Evolutionary conservation across 2,797 vertebrate genomes (phyloP).

Genomic region (Danio albolineatus): DNA sequence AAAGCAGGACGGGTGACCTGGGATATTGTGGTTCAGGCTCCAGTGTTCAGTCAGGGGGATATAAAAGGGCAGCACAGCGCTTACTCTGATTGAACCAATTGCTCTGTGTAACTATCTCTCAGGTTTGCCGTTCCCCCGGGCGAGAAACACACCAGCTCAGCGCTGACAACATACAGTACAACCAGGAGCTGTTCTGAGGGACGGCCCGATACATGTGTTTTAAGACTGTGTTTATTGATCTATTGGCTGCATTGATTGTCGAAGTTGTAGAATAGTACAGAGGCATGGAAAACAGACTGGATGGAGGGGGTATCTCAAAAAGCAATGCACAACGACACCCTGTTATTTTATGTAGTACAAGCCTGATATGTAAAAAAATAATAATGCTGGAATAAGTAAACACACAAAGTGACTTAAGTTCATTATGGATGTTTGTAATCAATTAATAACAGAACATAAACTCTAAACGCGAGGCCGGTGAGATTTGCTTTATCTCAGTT

Average conservation of each 20-base stretch:
- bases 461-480: constrained; percentile 41
- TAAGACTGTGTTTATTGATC: constrained; percentile 80
- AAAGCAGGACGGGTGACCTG: constrained; percentile 74
- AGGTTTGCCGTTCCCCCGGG: constrained; percentile 73
- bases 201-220: constrained; percentile 74
- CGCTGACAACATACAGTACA: constrained; percentile 68
- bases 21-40: constrained; percentile 69
- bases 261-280: constrained; percentile 77
- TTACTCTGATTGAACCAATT: constrained; percentile 84
- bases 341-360: constrained; percentile 61
- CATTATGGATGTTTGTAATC: constrained; percentile 48
- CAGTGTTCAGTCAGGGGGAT: constrained; percentile 70
- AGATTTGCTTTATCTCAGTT: constrained; percentile 47
- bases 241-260: constrained; percentile 83
- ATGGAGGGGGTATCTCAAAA: background rate
- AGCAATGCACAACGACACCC: constrained; percentile 65
- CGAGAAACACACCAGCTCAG: constrained; percentile 70
- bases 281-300: constrained; percentile 62
- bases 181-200: constrained; percentile 69
- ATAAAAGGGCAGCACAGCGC: constrained; percentile 76
- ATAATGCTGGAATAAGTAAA: constrained; percentile 25
- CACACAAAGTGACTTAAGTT: constrained; percentile 15
- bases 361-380: background rate
- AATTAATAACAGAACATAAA: constrained; percentile 48
- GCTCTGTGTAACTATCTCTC: constrained; percentile 80